Evolutionary conservation across 2,113 vertebrate genomes (phyloP), one percentile per base, ranked within the genome.

Genomic region (Andinoacara biseriatus): DNA sequence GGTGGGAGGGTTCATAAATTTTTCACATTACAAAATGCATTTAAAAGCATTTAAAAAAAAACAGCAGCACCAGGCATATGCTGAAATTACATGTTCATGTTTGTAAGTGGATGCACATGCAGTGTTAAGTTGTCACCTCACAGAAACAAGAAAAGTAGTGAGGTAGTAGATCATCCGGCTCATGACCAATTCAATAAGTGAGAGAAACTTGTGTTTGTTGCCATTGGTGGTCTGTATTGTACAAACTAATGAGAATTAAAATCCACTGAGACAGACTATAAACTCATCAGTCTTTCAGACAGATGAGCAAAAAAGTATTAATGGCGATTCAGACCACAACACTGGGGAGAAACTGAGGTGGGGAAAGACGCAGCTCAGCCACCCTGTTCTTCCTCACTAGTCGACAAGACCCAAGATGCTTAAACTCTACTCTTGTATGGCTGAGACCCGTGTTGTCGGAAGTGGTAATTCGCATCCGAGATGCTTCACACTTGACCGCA

Each of bases 1-100:
- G 46, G 26, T 31, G 52, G 1, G 11, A 13, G 1, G 26, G 10
- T 29, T 69, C 6, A 20, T 10, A 69, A 49, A 0, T 7, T 29
- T 20, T 69, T 69, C 0, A 13, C 40, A 9, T 46, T 46, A 15
- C 26, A 69, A n/a, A 6, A 69, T 29, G 26, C 15, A 26, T 69
- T 20, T 49, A 49, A 69, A 69, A 52, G 29, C n/a, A n/a, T n/a
- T n/a, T n/a, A 40, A 65, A 69, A 67, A 2, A 46, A 43, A 3
- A 24, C 40, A 46, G 22, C 38, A 26, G 2, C 22, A 67, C 40
- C n/a, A 43, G 7, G 24, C 22, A 67, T 14, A 26, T 67, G 38
- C 62, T 46, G 24, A 67, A 67, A 67, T 15, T 26, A 46, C 8
- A 26, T 18, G 24, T 67, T 46, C 17, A 24, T 5, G 17, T 67